Evolutionary conservation across 2,888 invertebrate genomes (phyloP), one percentile per base, ranked within the genome.

Genomic region (Phengaris alcon): DNA sequence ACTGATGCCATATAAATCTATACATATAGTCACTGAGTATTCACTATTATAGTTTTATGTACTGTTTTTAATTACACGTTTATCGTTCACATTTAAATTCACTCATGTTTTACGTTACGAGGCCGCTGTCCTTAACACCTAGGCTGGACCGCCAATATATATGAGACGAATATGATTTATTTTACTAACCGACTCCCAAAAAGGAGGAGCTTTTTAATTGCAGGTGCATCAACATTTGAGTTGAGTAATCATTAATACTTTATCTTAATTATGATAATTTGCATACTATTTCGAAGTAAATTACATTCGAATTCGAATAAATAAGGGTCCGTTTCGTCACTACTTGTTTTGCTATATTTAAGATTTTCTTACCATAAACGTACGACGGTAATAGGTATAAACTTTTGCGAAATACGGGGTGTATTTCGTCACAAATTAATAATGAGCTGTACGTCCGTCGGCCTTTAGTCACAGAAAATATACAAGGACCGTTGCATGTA

Each of bases 341-440:
- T 64, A 64, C 35, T 35, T 35, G 64, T 64, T 12, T 64, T 64
- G 64, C 35, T 35, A 52, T 52, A 64, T 64, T 35, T 64, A 35
- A 64, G 6, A 64, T 64, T 35, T 22, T 64, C 64, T 64, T 64
- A 2, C 64, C 64, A 64, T 64, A 64, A 35, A 64, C 35, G 64
- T 12, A 64, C 35, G 12, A 22, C 6, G 22, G 35, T 64, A 64
- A 35, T 35, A 35, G 35, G 35, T 64, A 12, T 64, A 64, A 64
- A 35, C 35, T 64, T 35, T 64, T 64, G 64, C 35, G 64, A 64
- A 22, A 64, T 64, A n/a, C n/a, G n/a, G n/a, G n/a, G n/a, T n/a
- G n/a, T n/a, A n/a, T n/a, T n/a, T n/a, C 64, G 64, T 64, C 64
- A 35, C 64, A 64, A 64, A 64, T 35, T 64, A 64, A 64, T 64